A percentile compares a stretch with the other conserved stretches of the same genome.
Conservation (phyloP, 2,797 vertebrate species). For the Champsocephalus esox region DNA sequence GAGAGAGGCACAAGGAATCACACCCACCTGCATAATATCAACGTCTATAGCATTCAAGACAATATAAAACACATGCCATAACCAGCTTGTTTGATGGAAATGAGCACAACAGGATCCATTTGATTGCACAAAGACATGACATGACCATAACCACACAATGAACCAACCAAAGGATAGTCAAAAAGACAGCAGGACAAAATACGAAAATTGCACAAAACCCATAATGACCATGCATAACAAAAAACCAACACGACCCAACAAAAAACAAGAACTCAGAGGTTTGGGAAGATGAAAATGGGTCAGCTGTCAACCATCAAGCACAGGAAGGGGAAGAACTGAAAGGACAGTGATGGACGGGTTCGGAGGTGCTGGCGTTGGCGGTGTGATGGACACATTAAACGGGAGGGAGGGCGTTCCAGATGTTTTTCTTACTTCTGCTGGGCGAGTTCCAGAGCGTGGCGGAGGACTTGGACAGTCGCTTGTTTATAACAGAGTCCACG, state of each 20-base stretch:
- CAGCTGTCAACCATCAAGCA: conserved; percentile 62
- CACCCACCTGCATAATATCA: conserved; percentile 22
- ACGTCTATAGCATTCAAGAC: conserved; percentile 22
- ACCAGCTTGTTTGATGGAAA: conserved; percentile 31
- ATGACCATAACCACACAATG: conserved; percentile 67
- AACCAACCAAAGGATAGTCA: conserved; percentile 59
- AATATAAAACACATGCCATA: conserved; percentile 23
- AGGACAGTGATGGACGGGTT: conserved; percentile 68
- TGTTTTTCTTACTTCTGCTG: conserved; percentile 95
- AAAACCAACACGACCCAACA: conserved; percentile 32
- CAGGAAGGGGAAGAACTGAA: conserved; percentile 57
- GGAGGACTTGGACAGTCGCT: conserved; percentile 99
- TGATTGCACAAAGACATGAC: conserved; percentile 54
- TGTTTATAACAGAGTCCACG: conserved; percentile 99
- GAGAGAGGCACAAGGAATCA: conserved; percentile 11
- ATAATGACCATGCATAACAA: conserved; percentile 67
- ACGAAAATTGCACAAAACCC: conserved; percentile 48
- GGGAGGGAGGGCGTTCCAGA: conserved; percentile 60
- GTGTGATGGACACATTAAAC: conserved; percentile 69
- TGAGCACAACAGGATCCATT: conserved; percentile 38
- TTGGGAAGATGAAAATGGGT: conserved; percentile 67
- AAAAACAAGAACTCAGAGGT: conserved; percentile 18
- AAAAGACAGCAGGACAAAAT: conserved; percentile 43
- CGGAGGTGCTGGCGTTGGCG: conserved; percentile 54
- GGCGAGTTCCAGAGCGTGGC: conserved; percentile 99